Evolutionary conservation across 2,888 invertebrate genomes (phyloP).

Genomic region (Coelinius sp.): DNA sequence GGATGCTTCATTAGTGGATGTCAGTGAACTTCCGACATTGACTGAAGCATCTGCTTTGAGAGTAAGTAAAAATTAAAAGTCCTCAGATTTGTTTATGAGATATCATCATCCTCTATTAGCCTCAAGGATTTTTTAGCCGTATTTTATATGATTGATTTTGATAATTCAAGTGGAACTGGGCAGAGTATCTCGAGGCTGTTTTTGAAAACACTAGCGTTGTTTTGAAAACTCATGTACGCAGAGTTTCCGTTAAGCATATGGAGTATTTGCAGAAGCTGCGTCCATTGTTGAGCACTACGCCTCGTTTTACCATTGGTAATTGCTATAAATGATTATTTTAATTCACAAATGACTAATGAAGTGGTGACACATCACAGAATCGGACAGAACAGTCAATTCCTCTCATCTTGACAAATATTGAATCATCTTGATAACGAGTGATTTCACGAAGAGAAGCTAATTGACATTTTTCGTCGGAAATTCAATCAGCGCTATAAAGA

Average conservation of each 20-base stretch:
- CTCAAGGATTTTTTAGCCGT: neutral
- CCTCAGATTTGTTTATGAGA: neutral
- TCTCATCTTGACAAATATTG: too few species aligned
- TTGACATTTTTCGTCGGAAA: too few species aligned
- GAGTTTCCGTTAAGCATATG: slow-evolving; percentile 78
- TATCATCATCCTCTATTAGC: neutral
- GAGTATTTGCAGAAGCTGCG: slow-evolving; percentile 77
- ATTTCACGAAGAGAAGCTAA: too few species aligned
- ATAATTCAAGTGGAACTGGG: slow-evolving; percentile 79
- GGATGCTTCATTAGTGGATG: slow-evolving; percentile 78
- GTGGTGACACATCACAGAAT: too few species aligned
- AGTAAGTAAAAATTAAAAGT: slow-evolving; percentile 58
- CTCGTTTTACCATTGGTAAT: slow-evolving; percentile 74
- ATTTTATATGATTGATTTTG: neutral
- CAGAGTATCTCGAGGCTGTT: slow-evolving; percentile 74
- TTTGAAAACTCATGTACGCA: slow-evolving; percentile 72
- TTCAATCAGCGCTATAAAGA: too few species aligned
- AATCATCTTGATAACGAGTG: too few species aligned
- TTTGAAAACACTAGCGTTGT: slow-evolving; percentile 76
- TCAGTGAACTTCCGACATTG: slow-evolving; percentile 71
- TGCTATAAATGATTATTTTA: neutral
- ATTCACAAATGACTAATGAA: too few species aligned
- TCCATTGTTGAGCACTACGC: slow-evolving; percentile 73
- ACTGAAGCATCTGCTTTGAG: slow-evolving; percentile 60
- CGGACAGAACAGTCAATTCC: too few species aligned